These are phyloP conservation scores for Atta texana DNA, from an alignment of 1,140 invertebrate genomes.

Conservation along the genomic window DNA sequence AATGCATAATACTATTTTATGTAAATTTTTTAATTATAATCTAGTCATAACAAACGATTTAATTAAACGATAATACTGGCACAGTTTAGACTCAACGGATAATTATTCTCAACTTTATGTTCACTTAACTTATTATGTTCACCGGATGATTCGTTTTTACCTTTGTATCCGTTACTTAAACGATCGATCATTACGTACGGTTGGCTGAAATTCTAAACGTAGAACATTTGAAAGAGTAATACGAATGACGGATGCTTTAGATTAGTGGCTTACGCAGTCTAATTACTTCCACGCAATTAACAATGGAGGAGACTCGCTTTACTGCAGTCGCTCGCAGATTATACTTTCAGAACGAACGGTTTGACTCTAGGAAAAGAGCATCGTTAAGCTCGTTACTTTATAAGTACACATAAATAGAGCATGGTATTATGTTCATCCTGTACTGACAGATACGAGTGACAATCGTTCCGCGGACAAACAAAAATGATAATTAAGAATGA, in stretches of 20 bases:
- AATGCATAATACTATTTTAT: background rate
- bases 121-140: background rate
- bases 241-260: slow-evolving; percentile 33
- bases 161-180: slow-evolving; percentile 26
- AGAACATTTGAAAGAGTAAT: slow-evolving; percentile 13
- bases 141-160: slow-evolving; percentile 18
- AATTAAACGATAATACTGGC: background rate
- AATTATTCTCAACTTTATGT: slow-evolving; percentile 3
- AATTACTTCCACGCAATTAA: slow-evolving; percentile 49
- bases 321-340: slow-evolving; percentile 9
- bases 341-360: slow-evolving; percentile 10
- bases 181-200: slow-evolving; percentile 35
- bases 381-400: slow-evolving; percentile 41
- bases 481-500: background rate
- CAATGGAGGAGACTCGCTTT: slow-evolving; percentile 13
- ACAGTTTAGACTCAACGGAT: background rate
- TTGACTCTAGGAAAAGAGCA: slow-evolving; percentile 14
- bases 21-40: background rate
- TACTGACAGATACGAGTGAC: slow-evolving; percentile 21
- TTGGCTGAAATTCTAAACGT: slow-evolving; percentile 23
- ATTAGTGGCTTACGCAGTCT: slow-evolving; percentile 46
- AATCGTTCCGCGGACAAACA: background rate
- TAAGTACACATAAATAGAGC: slow-evolving; percentile 31
- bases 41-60: slow-evolving; percentile 21
- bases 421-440: background rate